Evolutionary conservation across 2,113 vertebrate genomes (phyloP).

Genomic region (Austrofundulus limnaeus): DNA sequence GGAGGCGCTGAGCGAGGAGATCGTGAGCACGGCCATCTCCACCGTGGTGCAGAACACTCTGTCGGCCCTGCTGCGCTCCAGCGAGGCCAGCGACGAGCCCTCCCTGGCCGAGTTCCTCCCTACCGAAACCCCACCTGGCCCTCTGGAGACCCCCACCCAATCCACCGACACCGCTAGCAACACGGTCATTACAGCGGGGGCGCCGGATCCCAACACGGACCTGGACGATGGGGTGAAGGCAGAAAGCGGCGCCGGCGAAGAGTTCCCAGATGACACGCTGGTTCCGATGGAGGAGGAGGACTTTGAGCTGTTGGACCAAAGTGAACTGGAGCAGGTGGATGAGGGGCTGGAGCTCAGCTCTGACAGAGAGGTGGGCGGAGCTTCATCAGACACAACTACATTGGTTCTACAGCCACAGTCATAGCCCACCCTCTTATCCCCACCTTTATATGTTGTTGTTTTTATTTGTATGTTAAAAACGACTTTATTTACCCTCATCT

Average conservation of each 20-base stretch:
- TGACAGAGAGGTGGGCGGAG: conserved; percentile 62
- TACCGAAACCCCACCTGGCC: conserved; percentile 73
- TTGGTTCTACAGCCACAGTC: conserved; percentile 64
- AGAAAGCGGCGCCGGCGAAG: conserved; percentile 39
- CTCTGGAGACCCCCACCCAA: conserved; percentile 66
- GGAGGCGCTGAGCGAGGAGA: conserved; percentile 86
- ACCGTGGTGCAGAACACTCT: conserved; percentile 88
- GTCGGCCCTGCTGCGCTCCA: conserved; percentile 82
- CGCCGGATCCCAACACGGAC: conserved; percentile 16
- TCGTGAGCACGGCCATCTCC: conserved; percentile 87
- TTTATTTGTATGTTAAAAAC: conserved; percentile 56
- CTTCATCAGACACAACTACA: conserved; percentile 46
- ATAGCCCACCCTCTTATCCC: conserved; percentile 55
- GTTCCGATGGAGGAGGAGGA: conserved; percentile 85
- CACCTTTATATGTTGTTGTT: conserved; percentile 33
- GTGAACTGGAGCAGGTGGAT: conserved; percentile 92
- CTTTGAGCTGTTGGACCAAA: conserved; percentile 99
- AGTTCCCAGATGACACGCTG: conserved; percentile 60
- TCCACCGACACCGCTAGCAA: conserved; percentile 31
- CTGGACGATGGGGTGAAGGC: conserved; percentile 29
- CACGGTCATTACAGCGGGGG: conserved; percentile 5
- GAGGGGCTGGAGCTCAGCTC: conserved; percentile 82
- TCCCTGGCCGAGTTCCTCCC: conserved; percentile 72
- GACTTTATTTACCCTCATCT: conserved; percentile 31
- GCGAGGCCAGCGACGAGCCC: conserved; percentile 77